Conservation (phyloP, 2,113 vertebrate species). For the Mus spicilegus region DNA sequence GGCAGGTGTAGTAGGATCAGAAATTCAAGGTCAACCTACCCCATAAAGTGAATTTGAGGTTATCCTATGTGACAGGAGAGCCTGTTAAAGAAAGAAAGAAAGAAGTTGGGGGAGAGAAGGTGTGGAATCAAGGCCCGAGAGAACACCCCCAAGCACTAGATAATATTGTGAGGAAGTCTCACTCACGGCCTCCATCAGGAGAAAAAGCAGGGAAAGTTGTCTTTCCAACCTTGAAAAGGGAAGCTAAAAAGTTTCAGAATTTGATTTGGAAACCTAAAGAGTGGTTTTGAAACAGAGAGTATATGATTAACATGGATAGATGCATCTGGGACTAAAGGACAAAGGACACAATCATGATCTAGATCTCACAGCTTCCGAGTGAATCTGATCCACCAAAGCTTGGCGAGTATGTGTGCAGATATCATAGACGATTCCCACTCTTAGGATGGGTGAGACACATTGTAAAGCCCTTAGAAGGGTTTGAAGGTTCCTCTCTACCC, state of each 20-base stretch:
- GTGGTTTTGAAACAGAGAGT: background rate
- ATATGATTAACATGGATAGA: background rate
- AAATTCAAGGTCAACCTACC: background rate
- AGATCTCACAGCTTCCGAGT: background rate
- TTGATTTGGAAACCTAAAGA: constrained; percentile 15
- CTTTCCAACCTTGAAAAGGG: background rate
- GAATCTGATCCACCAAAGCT: background rate
- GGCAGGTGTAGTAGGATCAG: background rate
- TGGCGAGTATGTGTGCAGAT: rapidly evolving
- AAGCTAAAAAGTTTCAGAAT: background rate
- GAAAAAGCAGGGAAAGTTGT: background rate
- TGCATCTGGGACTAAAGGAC: background rate
- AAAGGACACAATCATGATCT: background rate
- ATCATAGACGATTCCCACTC: background rate
- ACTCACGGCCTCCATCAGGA: background rate
- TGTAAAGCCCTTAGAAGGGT: background rate
- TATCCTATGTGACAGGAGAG: rapidly evolving
- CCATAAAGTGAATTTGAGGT: background rate
- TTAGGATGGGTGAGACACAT: no score
- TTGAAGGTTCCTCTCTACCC: background rate
- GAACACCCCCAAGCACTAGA: background rate
- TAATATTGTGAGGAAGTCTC: background rate
- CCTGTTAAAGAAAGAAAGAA: background rate
- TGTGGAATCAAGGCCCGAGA: background rate
- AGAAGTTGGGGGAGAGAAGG: no score